Evolutionary conservation across 2,888 invertebrate species (phyloP).

Genomic region (Archaeoteleia sp.): DNA sequence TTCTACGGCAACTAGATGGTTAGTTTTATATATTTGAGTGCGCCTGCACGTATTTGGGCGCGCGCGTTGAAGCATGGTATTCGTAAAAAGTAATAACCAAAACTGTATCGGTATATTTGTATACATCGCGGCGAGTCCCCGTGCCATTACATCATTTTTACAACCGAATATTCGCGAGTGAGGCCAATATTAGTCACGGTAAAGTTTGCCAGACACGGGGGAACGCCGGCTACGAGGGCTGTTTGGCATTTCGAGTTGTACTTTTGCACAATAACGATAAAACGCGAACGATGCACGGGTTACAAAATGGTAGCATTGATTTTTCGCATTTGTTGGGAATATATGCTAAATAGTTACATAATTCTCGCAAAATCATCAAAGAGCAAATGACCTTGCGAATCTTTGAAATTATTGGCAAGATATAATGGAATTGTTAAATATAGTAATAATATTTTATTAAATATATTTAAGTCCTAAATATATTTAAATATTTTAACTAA

Average conservation of each 20-base stretch:
- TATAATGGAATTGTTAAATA: too few relatives aligned
- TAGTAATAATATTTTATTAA: too few relatives aligned
- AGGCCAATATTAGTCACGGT: slow-evolving; percentile 8
- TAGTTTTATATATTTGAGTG: neutral
- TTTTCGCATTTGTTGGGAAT: neutral
- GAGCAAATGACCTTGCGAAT: neutral
- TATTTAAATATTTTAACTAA: too few relatives aligned
- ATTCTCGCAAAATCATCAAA: too few relatives aligned
- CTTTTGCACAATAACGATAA: slow-evolving; percentile 3
- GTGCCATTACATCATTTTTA: slow-evolving; percentile 8
- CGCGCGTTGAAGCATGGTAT: too few relatives aligned
- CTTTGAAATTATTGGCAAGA: too few relatives aligned
- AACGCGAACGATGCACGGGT: slow-evolving; percentile 1
- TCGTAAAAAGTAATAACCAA: slow-evolving; percentile 3
- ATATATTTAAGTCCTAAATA: too few relatives aligned
- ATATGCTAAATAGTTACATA: too few relatives aligned
- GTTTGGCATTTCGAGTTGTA: neutral
- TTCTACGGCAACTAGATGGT: slow-evolving; percentile 3
- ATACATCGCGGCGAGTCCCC: neutral
- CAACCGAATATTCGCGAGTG: slow-evolving; percentile 9
- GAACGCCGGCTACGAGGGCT: neutral
- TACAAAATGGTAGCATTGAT: slow-evolving; percentile 1
- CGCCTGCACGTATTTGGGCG: too few relatives aligned
- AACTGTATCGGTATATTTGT: neutral
- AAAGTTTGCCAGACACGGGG: slow-evolving; percentile 2